Evolutionary conservation across 2,888 invertebrate genomes (phyloP).

Genomic region (Hemaris fuciformis): DNA sequence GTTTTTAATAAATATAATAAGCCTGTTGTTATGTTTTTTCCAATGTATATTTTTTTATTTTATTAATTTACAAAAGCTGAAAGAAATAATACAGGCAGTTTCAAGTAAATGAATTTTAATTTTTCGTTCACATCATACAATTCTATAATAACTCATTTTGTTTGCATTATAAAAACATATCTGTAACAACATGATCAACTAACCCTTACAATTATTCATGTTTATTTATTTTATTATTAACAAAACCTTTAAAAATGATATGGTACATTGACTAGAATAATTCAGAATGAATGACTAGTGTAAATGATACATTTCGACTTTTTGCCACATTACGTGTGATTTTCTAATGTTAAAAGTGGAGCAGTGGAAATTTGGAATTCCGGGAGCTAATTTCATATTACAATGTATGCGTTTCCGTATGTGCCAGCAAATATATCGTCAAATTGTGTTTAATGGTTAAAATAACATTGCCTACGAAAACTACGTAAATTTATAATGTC

Average conservation of each 20-base stretch:
- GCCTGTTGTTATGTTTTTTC: too few species aligned
- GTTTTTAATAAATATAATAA: too few species aligned
- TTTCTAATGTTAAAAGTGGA: neutral
- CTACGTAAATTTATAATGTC: slow-evolving; percentile 58
- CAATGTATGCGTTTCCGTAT: neutral
- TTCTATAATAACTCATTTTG: slow-evolving; percentile 69
- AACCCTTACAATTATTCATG: slow-evolving; percentile 56
- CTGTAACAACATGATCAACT: slow-evolving; percentile 77
- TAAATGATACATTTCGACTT: slow-evolving; percentile 26
- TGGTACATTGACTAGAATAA: slow-evolving; percentile 74
- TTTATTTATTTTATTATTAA: slow-evolving; percentile 53
- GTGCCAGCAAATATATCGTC: slow-evolving; percentile 23
- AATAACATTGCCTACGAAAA: slow-evolving; percentile 40
- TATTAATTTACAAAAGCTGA: neutral
- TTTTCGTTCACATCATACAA: slow-evolving; percentile 77
- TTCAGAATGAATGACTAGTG: slow-evolving; percentile 46
- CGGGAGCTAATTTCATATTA: slow-evolving; percentile 19
- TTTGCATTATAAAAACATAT: slow-evolving; percentile 79
- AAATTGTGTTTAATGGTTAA: slow-evolving; percentile 23
- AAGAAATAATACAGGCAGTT: slow-evolving; percentile 33
- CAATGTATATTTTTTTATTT: neutral
- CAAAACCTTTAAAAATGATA: slow-evolving; percentile 76
- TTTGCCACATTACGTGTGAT: neutral
- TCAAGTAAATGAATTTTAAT: slow-evolving; percentile 75
- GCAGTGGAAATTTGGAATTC: slow-evolving; percentile 11